Evolutionary conservation across 1,140 invertebrate species (phyloP), one percentile per base, ranked within the genome.

Genomic region (Drosophila ironensis): DNA sequence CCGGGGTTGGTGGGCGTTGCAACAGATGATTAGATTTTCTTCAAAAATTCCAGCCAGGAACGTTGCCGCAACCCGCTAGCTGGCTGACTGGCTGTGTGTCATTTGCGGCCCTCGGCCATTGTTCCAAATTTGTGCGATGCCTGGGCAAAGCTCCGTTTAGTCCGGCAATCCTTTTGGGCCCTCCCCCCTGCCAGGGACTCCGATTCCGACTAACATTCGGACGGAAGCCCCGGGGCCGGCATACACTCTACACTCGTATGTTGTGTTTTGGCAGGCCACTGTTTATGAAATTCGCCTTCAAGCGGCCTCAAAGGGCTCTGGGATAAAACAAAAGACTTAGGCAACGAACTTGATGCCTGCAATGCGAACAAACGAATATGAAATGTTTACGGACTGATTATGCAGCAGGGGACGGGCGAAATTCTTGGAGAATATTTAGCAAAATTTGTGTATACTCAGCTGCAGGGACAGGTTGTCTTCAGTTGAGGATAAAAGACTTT

Each of bases 21-120:
- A 68, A 63, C 84, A 80, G 84, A 88, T 88, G 84, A 88, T 88
- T 86, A 88, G 86, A 88, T 63, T 86, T 88, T 88, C 84, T 84
- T 88, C 67, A 69, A 87, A 87, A 87, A 87, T 69, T 88, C 64
- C 41, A 53, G 48, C 59, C 57, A 67, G 25, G 9, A 12, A n/a
- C n/a, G n/a, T n/a, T n/a, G n/a, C n/a, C n/a, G n/a, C n/a, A n/a
- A n/a, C n/a, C 16, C 25, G 3, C 42, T 27, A 8, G 25, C 25
- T 27, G 25, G 25, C 4, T 30, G 30, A 27, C 35, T 38, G 35
- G 47, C 17, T 54, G 40, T 72, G 41, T 86, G 74, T 74, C 78
- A 84, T 86, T 84, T 72, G 57, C 20, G 37, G 44, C 27, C 51
- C 28, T 24, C 8, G n/a, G 27, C 20, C 72, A 73, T 86, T 82